Evolutionary conservation across 2,797 vertebrate species (phyloP).

Genomic region (Diglossa cyanea): DNA sequence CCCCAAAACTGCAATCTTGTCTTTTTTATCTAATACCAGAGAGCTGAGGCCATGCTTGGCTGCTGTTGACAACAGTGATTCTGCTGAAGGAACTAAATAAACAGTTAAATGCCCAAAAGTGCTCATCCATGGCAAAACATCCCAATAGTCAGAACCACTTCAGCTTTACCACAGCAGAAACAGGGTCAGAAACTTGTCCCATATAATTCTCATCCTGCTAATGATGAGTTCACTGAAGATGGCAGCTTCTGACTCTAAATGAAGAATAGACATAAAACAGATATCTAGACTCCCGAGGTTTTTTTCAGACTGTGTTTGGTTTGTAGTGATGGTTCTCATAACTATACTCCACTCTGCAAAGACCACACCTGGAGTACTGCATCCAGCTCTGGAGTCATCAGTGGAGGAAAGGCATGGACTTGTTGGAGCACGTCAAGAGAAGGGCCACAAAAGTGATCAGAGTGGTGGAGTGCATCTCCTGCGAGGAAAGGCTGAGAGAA

Average conservation of each 20-base stretch:
- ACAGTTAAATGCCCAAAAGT: neutral
- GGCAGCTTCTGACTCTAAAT: neutral
- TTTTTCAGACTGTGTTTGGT: neutral
- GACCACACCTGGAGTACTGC: fast-evolving
- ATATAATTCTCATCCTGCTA: neutral
- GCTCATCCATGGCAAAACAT: neutral
- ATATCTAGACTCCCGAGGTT: neutral
- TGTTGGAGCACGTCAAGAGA: neutral
- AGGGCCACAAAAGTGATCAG: neutral
- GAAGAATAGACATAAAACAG: neutral
- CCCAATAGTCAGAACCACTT: neutral
- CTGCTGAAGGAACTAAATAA: neutral
- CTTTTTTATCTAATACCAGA: neutral
- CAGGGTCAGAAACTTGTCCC: neutral
- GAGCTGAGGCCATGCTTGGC: neutral
- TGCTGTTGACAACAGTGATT: neutral
- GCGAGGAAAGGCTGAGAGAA: neutral
- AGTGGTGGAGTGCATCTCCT: neutral
- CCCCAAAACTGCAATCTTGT: neutral
- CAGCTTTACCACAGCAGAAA: neutral
- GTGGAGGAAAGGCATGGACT: fast-evolving
- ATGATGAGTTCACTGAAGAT: neutral
- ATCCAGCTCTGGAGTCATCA: neutral
- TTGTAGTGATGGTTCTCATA: neutral
- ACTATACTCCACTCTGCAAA: neutral